Conservation (phyloP, 2,113 vertebrate genomes). For the Pica pica region DNA sequence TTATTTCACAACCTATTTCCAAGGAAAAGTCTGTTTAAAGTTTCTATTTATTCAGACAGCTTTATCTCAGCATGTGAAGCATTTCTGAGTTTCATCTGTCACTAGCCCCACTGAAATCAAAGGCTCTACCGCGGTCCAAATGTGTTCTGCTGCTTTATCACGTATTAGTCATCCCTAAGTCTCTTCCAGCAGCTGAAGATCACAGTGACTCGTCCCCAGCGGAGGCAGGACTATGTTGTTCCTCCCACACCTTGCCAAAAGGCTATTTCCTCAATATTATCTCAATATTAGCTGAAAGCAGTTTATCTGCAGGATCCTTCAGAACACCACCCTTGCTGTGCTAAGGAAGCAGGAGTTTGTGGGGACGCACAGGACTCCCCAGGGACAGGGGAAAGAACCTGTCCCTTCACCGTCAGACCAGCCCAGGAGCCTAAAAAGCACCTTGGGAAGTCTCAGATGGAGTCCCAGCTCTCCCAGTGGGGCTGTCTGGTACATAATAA, state of each 20-base stretch:
- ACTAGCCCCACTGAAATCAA: neutral
- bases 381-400: fast-evolving
- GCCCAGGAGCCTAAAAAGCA: neutral
- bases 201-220: neutral
- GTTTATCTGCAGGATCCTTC: neutral
- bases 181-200: conserved; percentile 3
- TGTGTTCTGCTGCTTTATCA: neutral
- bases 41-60: neutral
- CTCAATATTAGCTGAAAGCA: neutral
- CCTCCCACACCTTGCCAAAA: neutral
- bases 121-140: neutral
- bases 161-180: neutral
- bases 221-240: neutral
- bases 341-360: neutral
- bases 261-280: neutral
- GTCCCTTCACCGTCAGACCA: fast-evolving
- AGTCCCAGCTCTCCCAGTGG: neutral
- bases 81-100: neutral
- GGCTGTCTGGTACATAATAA: neutral
- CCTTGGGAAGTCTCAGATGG: fast-evolving
- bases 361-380: neutral
- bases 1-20: neutral
- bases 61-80: neutral
- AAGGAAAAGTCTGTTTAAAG: neutral
- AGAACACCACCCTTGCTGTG: fast-evolving